These are phyloP conservation scores for Pyrocephalus nanus DNA, from an alignment of 2,797 vertebrate genomes.

Conservation along the genomic window DNA sequence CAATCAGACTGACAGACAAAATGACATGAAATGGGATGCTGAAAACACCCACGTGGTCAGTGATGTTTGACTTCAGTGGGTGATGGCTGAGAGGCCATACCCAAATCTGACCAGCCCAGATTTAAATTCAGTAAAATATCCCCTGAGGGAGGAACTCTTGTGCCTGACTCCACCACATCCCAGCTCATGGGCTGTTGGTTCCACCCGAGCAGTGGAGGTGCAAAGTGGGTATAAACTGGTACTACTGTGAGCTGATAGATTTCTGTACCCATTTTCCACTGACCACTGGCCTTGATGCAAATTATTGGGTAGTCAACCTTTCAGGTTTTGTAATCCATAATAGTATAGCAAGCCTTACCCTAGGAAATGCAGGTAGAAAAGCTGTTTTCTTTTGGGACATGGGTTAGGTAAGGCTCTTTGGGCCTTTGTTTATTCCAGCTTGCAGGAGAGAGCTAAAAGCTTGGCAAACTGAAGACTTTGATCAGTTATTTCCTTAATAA, in stretches of 20 bases:
- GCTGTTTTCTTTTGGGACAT: not conserved
- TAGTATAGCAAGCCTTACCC: not conserved
- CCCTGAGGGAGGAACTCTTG: not conserved
- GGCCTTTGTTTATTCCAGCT: not conserved
- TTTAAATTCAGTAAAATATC: not conserved
- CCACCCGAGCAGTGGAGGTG: not conserved
- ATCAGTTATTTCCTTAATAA: not conserved
- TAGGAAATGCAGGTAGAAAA: not conserved
- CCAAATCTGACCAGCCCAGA: not conserved
- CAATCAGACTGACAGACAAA: not conserved
- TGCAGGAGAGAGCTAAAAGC: not conserved
- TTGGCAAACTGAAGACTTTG: not conserved
- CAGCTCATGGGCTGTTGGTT: not conserved
- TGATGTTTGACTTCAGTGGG: not conserved
- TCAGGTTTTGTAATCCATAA: not conserved
- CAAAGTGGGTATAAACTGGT: not conserved
- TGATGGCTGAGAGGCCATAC: not conserved
- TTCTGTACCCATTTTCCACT: not conserved
- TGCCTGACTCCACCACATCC: not conserved
- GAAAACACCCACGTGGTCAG: not conserved
- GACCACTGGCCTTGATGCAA: not conserved
- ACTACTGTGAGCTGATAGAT: not conserved
- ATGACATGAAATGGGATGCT: not conserved
- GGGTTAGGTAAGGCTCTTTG: not conserved
- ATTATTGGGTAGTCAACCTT: not conserved